Conservation (phyloP, 2,888 invertebrate genomes). For the Orthosia cruda region DNA sequence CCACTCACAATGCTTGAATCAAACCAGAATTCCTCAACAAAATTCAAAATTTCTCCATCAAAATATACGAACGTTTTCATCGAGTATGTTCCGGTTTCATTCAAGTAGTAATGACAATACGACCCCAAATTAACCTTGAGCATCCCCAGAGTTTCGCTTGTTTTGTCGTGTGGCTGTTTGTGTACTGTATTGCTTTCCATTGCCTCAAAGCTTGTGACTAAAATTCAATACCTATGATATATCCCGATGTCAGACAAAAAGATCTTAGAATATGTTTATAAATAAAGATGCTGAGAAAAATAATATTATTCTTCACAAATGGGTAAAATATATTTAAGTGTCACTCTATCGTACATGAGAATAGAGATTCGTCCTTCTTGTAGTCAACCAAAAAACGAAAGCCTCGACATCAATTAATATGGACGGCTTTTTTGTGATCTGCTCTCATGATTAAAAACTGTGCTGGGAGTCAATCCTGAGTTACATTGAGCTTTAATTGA, state of each 20-base stretch:
- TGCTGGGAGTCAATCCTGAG: background rate
- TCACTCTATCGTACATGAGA: background rate
- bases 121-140: conserved; percentile 76
- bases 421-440: background rate
- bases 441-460: background rate
- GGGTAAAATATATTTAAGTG: background rate
- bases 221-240: conserved; percentile 16
- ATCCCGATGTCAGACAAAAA: conserved; percentile 4
- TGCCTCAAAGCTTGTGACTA: conserved; percentile 66
- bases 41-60: conserved; percentile 42
- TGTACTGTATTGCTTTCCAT: conserved; percentile 86
- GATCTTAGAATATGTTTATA: conserved; percentile 36
- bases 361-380: too few relatives aligned
- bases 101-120: conserved; percentile 85
- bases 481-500: background rate
- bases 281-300: background rate
- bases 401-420: background rate
- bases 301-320: background rate
- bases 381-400: conserved; percentile 4
- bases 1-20: conserved; percentile 83
- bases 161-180: conserved; percentile 77
- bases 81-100: conserved; percentile 67
- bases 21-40: conserved; percentile 60
- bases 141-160: conserved; percentile 81
- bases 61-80: conserved; percentile 30